A percentile compares a stretch with the other conserved stretches of the same genome.
Conservation (phyloP, 2,797 vertebrate species). For the Sylvia borin region DNA sequence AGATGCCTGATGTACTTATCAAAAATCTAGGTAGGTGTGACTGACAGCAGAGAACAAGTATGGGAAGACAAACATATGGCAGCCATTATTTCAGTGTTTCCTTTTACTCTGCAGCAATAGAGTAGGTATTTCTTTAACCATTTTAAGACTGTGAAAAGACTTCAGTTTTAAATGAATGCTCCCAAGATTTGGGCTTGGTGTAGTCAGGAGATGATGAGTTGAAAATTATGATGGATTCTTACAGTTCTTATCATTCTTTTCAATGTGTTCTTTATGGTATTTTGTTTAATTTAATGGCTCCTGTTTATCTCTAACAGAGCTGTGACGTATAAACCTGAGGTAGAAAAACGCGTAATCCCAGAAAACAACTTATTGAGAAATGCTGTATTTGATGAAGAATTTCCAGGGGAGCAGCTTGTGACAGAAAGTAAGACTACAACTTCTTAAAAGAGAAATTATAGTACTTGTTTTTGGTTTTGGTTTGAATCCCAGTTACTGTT, state of each 20-base stretch:
- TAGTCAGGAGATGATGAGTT: background rate
- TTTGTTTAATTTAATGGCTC: background rate
- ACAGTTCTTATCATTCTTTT: fast-evolving
- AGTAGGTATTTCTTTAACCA: background rate
- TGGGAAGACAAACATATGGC: background rate
- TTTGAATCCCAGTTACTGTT: background rate
- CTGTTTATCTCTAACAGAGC: conserved; percentile 61
- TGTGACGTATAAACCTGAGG: conserved; percentile 75
- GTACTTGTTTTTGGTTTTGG: background rate
- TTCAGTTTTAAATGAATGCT: background rate
- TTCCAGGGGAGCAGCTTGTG: conserved; percentile 86
- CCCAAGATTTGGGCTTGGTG: background rate
- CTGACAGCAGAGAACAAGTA: background rate
- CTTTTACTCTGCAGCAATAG: background rate
- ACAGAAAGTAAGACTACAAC: conserved; percentile 81
- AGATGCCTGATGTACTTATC: background rate
- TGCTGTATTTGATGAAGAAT: conserved; percentile 86
- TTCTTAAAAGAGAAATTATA: background rate
- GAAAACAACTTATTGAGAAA: conserved; percentile 84
- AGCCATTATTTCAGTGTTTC: background rate
- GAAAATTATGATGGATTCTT: background rate
- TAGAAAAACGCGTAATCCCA: conserved; percentile 79
- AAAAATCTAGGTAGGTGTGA: conserved; percentile 20
- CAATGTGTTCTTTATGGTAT: background rate
- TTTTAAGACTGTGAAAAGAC: background rate